These are phyloP conservation scores for Macaria notata DNA, from an alignment of 2,888 invertebrate species.

Conservation along the genomic window DNA sequence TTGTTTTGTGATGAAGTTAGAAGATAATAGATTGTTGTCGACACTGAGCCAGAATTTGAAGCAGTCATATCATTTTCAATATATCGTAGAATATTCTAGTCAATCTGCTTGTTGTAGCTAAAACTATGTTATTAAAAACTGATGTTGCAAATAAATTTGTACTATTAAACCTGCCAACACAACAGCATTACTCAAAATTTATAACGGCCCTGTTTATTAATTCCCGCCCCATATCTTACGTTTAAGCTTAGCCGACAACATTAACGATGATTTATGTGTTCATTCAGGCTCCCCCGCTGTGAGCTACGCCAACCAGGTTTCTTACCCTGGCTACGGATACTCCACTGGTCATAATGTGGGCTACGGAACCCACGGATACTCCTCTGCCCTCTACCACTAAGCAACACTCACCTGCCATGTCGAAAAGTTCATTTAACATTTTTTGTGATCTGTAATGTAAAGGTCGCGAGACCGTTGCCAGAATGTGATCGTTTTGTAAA, in stretches of 20 bases:
- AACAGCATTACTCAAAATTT: neutral
- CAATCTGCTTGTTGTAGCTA: no score
- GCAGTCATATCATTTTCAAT: no score
- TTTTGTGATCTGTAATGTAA: constrained; percentile 21
- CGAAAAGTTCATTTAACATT: no score
- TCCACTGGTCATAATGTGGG: constrained; percentile 11
- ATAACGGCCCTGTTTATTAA: constrained; percentile 4
- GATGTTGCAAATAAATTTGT: no score
- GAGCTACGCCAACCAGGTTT: constrained; percentile 45
- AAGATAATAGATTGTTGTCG: neutral
- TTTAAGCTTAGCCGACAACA: constrained; percentile 1
- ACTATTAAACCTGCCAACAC: no score
- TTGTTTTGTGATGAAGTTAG: neutral
- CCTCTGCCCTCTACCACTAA: constrained; percentile 57
- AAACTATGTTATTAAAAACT: no score
- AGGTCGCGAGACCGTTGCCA: constrained; percentile 24
- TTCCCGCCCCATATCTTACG: neutral
- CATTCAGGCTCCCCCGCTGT: constrained; percentile 46
- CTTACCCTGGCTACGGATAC: constrained; percentile 49
- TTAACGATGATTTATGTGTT: constrained; percentile 12
- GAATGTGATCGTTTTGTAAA: constrained; percentile 32
- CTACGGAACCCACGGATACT: constrained; percentile 35
- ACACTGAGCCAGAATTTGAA: neutral
- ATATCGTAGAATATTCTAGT: no score
- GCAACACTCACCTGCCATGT: constrained; percentile 10